Base-by-base conservation (phyloP, 2,797 vertebrate genomes). In the Borostomias antarcticus region DNA sequence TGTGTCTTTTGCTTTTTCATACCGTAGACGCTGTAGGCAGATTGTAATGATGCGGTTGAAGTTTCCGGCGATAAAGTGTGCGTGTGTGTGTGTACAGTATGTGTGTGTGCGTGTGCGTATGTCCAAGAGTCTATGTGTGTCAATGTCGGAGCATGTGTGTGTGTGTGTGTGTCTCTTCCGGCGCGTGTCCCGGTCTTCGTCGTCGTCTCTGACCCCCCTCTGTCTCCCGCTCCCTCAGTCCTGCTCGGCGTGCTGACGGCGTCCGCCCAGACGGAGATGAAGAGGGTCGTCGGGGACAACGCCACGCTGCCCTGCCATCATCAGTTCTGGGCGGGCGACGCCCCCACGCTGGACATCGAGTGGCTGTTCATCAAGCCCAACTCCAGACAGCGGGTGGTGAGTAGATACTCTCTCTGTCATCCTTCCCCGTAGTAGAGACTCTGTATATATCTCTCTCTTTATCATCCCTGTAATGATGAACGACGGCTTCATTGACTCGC, bases 281-380 rank as follows among this genome's bases (percentile, higher is more conserved):
- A 93, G 85, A 88, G 87, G 54, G 93, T 96, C 73, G 95, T 96
- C 0, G 95, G 95, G 56, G 94, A 95, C 54, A 96, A 96, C 21
- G 95, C 94, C 68, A 96, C 94, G 0, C 77, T 98, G 87, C 96
- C 96, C 4, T 98, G 96, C 68, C 93, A 95, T 79, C 95, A 98
- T 80, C 94, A 87, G 51, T 91, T 96, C 81, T 94, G 94, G 68
- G 90, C 93, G 53, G 89, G 91, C 37, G 93, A 94, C 62, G 91
- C 93, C 75, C 89, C 91, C 15, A 92, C 91, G 29, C 86, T 98
- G 86, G 96, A 98, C 77, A 97, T 98, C 0, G 96, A 97, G 76
- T 98, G 96, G 96, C 89, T 98, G 76, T 86, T 94, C 70, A 93
- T 95, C 1, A 86, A 92, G 56, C 94, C 93, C 0, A 90, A 93